Percentiles rank a stretch among this genome's conserved stretches.
phyloP scores from a whole-genome alignment of 1,140 invertebrate species.

The Drosophila rufa region DNA sequence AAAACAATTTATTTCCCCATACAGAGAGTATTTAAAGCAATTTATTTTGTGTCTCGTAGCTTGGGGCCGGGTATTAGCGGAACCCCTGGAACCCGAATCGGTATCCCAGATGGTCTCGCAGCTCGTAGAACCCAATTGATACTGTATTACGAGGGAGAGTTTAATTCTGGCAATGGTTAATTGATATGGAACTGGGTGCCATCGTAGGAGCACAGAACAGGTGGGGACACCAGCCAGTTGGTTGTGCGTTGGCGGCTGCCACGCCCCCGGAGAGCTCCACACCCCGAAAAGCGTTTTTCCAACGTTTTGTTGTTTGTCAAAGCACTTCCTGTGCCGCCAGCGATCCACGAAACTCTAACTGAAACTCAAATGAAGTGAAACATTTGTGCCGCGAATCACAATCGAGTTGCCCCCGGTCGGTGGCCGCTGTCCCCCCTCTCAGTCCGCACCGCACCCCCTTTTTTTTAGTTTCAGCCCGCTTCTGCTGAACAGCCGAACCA shows the following conservation, averaged over 20 bases:
- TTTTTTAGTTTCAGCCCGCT: slow-evolving; percentile 48
- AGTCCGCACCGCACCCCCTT: slow-evolving; percentile 2
- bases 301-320: slow-evolving; percentile 55
- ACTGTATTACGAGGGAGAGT: slow-evolving; percentile 1
- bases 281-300: slow-evolving; percentile 42
- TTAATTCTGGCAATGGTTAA: slow-evolving; percentile 21
- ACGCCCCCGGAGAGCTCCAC: slow-evolving; percentile 40
- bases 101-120: slow-evolving; percentile 8
- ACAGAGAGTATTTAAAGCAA: slow-evolving; percentile 66
- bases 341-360: slow-evolving; percentile 53
- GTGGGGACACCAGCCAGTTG: slow-evolving; percentile 40
- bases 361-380: slow-evolving; percentile 79
- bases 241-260: slow-evolving; percentile 28
- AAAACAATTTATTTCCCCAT: slow-evolving; percentile 79
- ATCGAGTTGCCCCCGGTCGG: slow-evolving; percentile 48
- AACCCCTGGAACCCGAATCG: slow-evolving; percentile 13
- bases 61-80: slow-evolving; percentile 34
- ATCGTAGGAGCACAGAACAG: slow-evolving; percentile 45
- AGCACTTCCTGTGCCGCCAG: slow-evolving; percentile 70
- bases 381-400: slow-evolving; percentile 82
- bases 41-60: slow-evolving; percentile 68
- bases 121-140: slow-evolving; percentile 32
- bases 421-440: neutral
- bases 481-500: slow-evolving; percentile 44
- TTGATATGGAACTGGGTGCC: slow-evolving; percentile 52